Base-by-base conservation (phyloP, 2,113 vertebrate species). In the Dicentrarchus labrax region DNA sequence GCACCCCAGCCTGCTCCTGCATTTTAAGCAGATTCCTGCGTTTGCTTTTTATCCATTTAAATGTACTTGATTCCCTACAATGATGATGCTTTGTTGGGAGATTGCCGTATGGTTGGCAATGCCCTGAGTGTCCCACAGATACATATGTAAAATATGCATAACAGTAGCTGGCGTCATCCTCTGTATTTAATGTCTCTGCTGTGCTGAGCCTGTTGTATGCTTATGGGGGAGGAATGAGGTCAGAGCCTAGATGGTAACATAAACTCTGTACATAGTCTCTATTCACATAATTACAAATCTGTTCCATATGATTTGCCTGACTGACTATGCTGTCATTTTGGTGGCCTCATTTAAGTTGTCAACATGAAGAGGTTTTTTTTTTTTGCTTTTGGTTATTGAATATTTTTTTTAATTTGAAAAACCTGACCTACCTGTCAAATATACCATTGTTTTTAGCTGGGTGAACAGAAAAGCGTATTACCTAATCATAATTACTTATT, bases 241-340 rank as follows among this genome's bases (percentile, higher is more conserved):
- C 57, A 1, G 30, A 54, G 57, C n/a, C 30, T 50, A 19, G 41
- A 56, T 1, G 4, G 12, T n/a, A 75, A 72, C 15, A 65, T 9
- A 72, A 71, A 76, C 45, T 59, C 41, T 62, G 45, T 50, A 65
- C n/a, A 61, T 30, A 53, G 38, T 54, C 1, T 24, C 1, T 77
- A 13, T 72, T 72, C 39, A 64, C 54, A 19, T 48, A 47, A 83
- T 73, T 62, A 85, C 50, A 79, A 79, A 85, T 66, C 21, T 5
- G 36, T 13, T 17, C n/a, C 16, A 17, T 50, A 12, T 67, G 24
- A 71, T n/a, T 11, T 72, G 8, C 6, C 16, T 69, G n/a, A 38
- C 53, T 30, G 59, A 60, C 51, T 48, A 11, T 38, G 5, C 9
- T 30, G 16, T 51, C 19, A 38, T 17, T 38, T 22, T 15, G 17